phyloP scores from a whole-genome alignment of 2,888 invertebrate species.

The Ametastegia equiseti region DNA sequence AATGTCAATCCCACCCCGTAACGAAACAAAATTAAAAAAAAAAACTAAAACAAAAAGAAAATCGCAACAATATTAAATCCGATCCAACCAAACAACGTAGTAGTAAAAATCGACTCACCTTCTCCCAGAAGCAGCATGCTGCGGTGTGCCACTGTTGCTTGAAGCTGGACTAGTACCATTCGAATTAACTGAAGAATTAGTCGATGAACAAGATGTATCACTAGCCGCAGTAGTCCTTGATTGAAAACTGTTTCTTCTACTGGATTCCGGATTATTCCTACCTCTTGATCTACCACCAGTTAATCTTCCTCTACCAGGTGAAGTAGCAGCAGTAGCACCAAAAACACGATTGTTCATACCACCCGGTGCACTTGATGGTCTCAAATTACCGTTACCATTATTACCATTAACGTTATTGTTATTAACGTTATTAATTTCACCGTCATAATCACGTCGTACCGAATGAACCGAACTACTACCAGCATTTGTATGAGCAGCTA shows the following conservation, averaged over 20 bases:
- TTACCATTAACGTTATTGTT: slow-evolving; percentile 22
- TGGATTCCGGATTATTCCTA: slow-evolving; percentile 26
- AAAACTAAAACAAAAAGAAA: no score
- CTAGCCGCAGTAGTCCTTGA: slow-evolving; percentile 60
- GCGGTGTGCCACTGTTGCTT: slow-evolving; percentile 59
- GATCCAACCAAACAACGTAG: no score
- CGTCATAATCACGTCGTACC: no score
- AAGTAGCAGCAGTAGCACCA: slow-evolving; percentile 52
- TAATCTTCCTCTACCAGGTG: slow-evolving; percentile 48
- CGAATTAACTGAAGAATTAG: slow-evolving; percentile 59
- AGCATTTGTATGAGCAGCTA: slow-evolving; percentile 71
- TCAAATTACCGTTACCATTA: slow-evolving; percentile 52
- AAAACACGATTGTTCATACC: slow-evolving; percentile 59
- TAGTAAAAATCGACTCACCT: slow-evolving; percentile 33
- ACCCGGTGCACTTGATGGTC: slow-evolving; percentile 73
- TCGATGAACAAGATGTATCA: slow-evolving; percentile 61
- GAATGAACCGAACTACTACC: no score
- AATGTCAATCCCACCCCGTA: no score
- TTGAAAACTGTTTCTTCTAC: slow-evolving; percentile 59
- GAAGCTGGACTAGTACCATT: slow-evolving; percentile 62
- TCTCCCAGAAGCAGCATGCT: slow-evolving; percentile 31
- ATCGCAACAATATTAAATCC: no score
- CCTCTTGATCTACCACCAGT: slow-evolving; percentile 37
- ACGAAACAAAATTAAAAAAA: no score
- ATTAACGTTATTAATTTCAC: no score